A percentile compares a stretch with the other conserved stretches of the same genome.
Evolutionary conservation across 2,888 invertebrate species (phyloP).

Genomic region (Coremacera marginata): DNA sequence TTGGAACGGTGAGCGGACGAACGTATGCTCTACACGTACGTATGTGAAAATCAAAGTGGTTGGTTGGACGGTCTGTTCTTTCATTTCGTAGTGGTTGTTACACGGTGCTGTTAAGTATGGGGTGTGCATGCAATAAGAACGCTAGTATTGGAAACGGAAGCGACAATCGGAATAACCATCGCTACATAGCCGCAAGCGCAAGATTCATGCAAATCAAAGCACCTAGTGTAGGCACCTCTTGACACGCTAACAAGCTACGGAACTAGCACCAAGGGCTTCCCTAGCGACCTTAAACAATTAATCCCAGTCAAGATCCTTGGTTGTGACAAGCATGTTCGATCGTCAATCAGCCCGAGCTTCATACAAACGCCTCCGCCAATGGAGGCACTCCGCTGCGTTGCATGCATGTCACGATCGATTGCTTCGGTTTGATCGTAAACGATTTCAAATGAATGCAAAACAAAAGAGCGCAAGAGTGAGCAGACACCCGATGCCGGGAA

Average conservation of each 20-base stretch:
- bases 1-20: neutral
- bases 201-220: no score
- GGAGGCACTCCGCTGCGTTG: neutral
- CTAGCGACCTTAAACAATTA: no score
- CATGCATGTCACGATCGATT: neutral
- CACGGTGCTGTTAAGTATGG: neutral
- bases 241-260: no score
- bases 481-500: neutral
- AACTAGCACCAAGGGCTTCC: no score
- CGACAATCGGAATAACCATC: neutral
- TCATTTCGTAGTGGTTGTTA: neutral
- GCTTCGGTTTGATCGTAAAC: slow-evolving; percentile 16
- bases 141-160: slow-evolving; percentile 20
- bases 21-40: neutral
- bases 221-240: no score
- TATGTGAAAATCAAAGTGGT: neutral
- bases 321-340: slow-evolving; percentile 1
- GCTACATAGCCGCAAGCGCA: neutral
- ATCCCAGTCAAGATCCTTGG: neutral
- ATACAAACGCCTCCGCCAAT: slow-evolving; percentile 5
- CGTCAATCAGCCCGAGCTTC: neutral
- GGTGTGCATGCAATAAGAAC: neutral
- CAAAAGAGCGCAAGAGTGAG: neutral
- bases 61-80: neutral
- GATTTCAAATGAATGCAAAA: neutral